Evolutionary conservation across 2,113 vertebrate genomes (phyloP).

Genomic region (Odocoileus virginianus): DNA sequence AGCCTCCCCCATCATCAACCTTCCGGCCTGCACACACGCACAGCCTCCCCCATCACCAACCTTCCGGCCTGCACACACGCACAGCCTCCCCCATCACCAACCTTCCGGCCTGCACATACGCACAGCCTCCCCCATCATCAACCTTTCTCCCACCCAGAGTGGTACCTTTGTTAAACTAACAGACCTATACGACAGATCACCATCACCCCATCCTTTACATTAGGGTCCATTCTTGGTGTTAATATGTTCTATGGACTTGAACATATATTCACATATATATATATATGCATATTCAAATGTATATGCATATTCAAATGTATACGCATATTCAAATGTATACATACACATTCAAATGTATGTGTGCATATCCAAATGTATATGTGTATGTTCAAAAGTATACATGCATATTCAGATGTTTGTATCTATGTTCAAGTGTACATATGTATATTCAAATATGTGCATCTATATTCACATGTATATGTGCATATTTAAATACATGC

Average conservation of each 20-base stretch:
- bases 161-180: rapidly evolving
- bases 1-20: no score
- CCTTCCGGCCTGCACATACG: no score
- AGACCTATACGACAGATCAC: rapidly evolving
- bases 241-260: not conserved
- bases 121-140: not conserved
- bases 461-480: rapidly evolving
- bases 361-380: rapidly evolving
- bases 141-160: rapidly evolving
- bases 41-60: no score
- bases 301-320: not conserved
- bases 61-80: no score
- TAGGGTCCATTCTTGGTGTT: rapidly evolving
- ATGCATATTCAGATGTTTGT: no score
- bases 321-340: no score
- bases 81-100: no score
- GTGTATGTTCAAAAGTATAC: rapidly evolving
- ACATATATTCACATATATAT: not conserved
- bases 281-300: no score
- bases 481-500: rapidly evolving
- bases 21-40: no score
- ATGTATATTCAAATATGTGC: rapidly evolving
- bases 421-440: no score
- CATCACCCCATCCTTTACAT: not conserved
- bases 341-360: no score